Evolutionary conservation across 35 echinoderm and acorn worm genomes (phyloP), one percentile per base, ranked within the genome.

Genomic region (Hemicentrotus pulcherrimus): DNA sequence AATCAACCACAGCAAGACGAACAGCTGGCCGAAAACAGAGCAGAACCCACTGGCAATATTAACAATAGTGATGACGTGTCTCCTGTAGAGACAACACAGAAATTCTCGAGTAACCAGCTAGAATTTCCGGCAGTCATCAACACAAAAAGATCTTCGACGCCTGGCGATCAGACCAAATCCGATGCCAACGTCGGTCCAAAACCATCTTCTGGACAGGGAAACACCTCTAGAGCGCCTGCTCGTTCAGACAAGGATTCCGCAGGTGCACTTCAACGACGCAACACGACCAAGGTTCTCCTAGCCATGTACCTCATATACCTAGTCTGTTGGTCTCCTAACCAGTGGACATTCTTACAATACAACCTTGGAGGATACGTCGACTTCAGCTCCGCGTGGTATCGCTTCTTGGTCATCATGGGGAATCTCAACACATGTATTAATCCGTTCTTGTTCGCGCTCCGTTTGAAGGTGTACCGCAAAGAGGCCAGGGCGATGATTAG

Each of bases 241-340:
- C 88, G 32, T 33, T 45, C 88, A 9, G 88, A 32, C 85, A 97
- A 9, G 31, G 65, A 97, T 4, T 41, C 89, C 16, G 96, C 97
- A 5, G 95, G 94, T 47, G 31, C 96, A 5, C 45, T 93, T 31
- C 91, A 93, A 28, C 35, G 95, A 32, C 88, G 95, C 4, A 97
- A 96, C 88, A 94, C 90, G 2, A 96, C 95, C 6, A 98, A 95
- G 71, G 94, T 95, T 28, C 92, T 98, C 9, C 28, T 98, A 5
- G 91, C 94, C 13, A 95, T 98, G 4, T 96, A 94, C 87, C 7
- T 98, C n/a, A 28, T 97, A 7, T 99, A 96, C 92, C 32, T 97
- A 14, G 94, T 99, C 32, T 99, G 98, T 71, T 99, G 98, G 98
- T 94, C 98, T n/a, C 98, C 98, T 8, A 96, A 97, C 52, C 96